Evolutionary conservation across 2,113 vertebrate genomes (phyloP).

Genomic region (Xiphophorus hellerii): DNA sequence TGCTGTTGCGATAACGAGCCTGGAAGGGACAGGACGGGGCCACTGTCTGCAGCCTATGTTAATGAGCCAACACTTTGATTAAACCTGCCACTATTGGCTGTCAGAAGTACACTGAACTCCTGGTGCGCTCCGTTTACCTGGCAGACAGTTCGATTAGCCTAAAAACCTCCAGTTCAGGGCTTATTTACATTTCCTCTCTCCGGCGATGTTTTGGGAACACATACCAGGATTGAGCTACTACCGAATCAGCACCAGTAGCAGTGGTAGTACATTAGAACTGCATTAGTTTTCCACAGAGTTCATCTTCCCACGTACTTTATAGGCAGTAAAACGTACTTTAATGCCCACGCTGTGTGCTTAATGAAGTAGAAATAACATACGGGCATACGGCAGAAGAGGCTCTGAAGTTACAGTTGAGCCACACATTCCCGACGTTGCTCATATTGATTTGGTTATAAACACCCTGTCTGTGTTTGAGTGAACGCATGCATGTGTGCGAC

Average conservation of each 20-base stretch:
- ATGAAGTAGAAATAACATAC: constrained; percentile 20
- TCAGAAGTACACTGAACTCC: constrained; percentile 61
- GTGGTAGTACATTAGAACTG: not conserved
- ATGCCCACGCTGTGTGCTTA: constrained; percentile 2
- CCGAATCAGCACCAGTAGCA: not conserved
- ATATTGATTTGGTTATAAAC: constrained; percentile 63
- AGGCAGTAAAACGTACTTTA: not conserved
- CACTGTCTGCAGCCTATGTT: constrained; percentile 58
- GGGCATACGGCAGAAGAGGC: constrained; percentile 22
- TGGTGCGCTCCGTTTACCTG: constrained; percentile 62
- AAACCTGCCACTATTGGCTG: constrained; percentile 59
- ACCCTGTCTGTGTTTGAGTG: constrained; percentile 30
- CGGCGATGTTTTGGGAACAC: constrained; percentile 17
- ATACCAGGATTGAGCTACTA: constrained; percentile 21
- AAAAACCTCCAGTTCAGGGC: constrained; percentile 48
- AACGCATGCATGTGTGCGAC: constrained; percentile 3
- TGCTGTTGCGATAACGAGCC: constrained; percentile 60
- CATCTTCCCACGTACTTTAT: not conserved
- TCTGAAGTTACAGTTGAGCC: constrained; percentile 34
- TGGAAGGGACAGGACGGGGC: constrained; percentile 44
- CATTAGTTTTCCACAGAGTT: not conserved
- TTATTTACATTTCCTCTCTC: constrained; percentile 49
- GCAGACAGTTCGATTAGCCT: constrained; percentile 63
- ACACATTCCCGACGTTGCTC: constrained; percentile 36
- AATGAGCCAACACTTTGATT: constrained; percentile 74